phyloP scores from a whole-genome alignment of 2,797 vertebrate species.

The Enteromius fasciolatus region DNA sequence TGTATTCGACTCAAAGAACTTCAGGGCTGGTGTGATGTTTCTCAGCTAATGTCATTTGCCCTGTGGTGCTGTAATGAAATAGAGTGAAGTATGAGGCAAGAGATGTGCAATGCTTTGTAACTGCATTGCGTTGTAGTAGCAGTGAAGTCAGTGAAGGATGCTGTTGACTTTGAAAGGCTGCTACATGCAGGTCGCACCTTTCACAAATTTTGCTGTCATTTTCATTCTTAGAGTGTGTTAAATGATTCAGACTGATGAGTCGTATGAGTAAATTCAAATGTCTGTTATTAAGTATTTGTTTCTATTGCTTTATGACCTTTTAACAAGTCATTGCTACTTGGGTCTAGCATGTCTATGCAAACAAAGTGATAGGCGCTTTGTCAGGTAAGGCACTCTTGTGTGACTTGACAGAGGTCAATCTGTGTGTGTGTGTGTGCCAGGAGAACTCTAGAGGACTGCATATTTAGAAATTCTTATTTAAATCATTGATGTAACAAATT shows the following conservation, averaged over 20 bases:
- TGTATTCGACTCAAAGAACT: neutral
- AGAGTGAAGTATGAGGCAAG: slow-evolving; percentile 54
- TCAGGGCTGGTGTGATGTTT: slow-evolving; percentile 1
- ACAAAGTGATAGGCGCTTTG: neutral
- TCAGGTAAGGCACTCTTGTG: neutral
- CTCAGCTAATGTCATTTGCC: slow-evolving; percentile 13
- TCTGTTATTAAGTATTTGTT: slow-evolving; percentile 16
- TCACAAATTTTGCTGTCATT: neutral
- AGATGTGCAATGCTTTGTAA: slow-evolving; percentile 42
- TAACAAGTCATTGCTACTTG: slow-evolving; percentile 7
- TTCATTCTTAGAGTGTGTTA: slow-evolving; percentile 25
- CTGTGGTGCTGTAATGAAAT: slow-evolving; percentile 24
- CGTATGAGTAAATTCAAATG: neutral
- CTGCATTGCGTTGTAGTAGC: slow-evolving; percentile 19
- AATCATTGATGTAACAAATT: slow-evolving; percentile 4
- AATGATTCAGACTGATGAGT: slow-evolving; percentile 34
- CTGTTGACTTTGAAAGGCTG: slow-evolving; percentile 17
- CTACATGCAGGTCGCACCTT: slow-evolving; percentile 22
- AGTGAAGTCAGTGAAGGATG: slow-evolving; percentile 25
- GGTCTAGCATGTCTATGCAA: slow-evolving; percentile 19
- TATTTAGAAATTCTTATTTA: slow-evolving; percentile 11
- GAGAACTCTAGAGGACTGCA: neutral
- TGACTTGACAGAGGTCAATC: slow-evolving; percentile 8
- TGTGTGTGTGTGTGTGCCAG: neutral
- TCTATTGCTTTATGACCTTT: neutral